Evolutionary conservation across 2,113 vertebrate species (phyloP).

Genomic region (Ailuropoda melanoleuca): DNA sequence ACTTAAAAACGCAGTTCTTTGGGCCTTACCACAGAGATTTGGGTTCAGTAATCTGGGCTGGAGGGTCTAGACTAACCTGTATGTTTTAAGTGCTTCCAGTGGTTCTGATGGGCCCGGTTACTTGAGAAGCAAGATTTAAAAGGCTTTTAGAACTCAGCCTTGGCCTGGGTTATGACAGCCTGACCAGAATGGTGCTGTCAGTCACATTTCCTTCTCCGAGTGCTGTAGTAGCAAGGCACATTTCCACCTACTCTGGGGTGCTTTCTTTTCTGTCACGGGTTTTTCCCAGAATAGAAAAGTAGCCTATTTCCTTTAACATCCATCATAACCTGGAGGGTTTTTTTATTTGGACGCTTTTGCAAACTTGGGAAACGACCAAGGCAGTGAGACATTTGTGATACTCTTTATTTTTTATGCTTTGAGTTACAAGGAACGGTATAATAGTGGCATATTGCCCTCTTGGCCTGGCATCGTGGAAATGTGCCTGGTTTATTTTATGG

Average conservation of each 20-base stretch:
- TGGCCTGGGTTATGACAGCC: neutral
- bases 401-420: neutral
- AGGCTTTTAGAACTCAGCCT: neutral
- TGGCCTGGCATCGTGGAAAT: neutral
- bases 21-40: neutral
- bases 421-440: neutral
- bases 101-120: neutral
- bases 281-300: neutral
- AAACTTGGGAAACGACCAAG: neutral
- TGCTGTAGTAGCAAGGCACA: neutral
- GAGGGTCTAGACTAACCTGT: neutral
- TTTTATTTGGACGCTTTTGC: conserved; percentile 12
- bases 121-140: conserved; percentile 8
- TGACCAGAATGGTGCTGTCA: neutral
- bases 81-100: neutral
- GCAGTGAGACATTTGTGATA: neutral
- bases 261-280: neutral
- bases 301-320: neutral
- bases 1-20: neutral
- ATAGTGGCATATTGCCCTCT: neutral
- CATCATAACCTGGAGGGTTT: neutral
- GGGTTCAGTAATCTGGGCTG: neutral
- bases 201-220: neutral
- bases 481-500: neutral
- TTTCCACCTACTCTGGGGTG: neutral